Evolutionary conservation across 2,888 invertebrate species (phyloP), one percentile per base, ranked within the genome.

Genomic region (Trissolcus japonicus): DNA sequence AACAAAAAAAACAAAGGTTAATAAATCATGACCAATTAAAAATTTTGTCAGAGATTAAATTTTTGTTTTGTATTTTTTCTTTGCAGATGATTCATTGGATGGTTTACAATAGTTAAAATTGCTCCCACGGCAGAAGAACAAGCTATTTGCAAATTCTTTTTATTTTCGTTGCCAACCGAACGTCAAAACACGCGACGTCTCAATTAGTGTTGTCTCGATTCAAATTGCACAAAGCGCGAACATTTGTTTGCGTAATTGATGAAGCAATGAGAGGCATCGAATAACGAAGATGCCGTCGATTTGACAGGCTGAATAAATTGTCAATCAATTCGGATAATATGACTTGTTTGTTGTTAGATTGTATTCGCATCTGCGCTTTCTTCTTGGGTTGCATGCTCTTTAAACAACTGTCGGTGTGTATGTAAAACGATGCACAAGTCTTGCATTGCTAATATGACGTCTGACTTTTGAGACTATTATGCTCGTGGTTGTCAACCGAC

Each of bases 271-370:
- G 62, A 43, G 67, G 41, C 56, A 57, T 48, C 56, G 46, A 62
- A 67, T 67, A 53, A 43, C 40, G n/a, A 35, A 35, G 62, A 51
- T 56, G 51, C 53, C n/a, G 35, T 61, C 25, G 17, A 14, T 53
- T 46, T 59, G 54, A 48, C 35, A 53, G 46, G 66, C 53, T 43
- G 69, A 72, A 77, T 71, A 68, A 77, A 77, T 73, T 65, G 77
- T 77, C 73, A 77, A 73, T 77, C 73, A 77, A 77, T 77, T 73
- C 68, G 57, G 72, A 50, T 74, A 59, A 68, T 68, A 63, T 71
- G 62, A 69, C 65, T 55, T 41, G 69, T 61, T 60, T 65, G 59
- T 77, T 73, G 73, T 78, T 73, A 73, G 57, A 72, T 55, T 56
- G 65, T 60, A 78, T 54, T 69, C 71, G 65, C 57, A 56, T 51